These are phyloP conservation scores for Brachyopa scutellaris DNA, from an alignment of 2,888 invertebrate species.

Conservation along the genomic window DNA sequence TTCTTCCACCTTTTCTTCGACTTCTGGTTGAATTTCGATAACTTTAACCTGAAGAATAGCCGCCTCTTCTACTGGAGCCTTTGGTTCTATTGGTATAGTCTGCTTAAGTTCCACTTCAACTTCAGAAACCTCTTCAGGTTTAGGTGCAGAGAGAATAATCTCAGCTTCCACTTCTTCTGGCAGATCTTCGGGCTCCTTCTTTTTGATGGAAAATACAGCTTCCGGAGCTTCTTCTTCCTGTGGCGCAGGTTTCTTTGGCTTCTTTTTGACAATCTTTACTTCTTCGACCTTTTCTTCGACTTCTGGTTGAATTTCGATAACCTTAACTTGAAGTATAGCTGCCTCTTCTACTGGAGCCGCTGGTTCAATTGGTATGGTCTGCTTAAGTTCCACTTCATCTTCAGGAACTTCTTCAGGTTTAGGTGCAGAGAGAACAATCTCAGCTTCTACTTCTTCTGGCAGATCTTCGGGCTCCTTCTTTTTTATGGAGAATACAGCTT, in stretches of 20 bases:
- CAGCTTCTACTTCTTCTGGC: slow-evolving; percentile 71
- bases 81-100: slow-evolving; percentile 31
- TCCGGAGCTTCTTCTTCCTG: slow-evolving; percentile 74
- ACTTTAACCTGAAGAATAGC: slow-evolving; percentile 77
- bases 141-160: slow-evolving; percentile 54
- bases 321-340: slow-evolving; percentile 76
- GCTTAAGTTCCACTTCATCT: slow-evolving; percentile 51
- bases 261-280: slow-evolving; percentile 72
- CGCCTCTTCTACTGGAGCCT: slow-evolving; percentile 47
- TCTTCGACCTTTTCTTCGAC: slow-evolving; percentile 73
- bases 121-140: slow-evolving; percentile 44
- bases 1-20: slow-evolving; percentile 74
- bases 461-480: slow-evolving; percentile 73
- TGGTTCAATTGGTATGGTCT: slow-evolving; percentile 31
- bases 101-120: slow-evolving; percentile 54
- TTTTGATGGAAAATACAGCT: slow-evolving; percentile 75
- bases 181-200: slow-evolving; percentile 72
- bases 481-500: slow-evolving; percentile 75
- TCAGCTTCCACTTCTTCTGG: slow-evolving; percentile 72
- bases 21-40: slow-evolving; percentile 75
- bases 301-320: slow-evolving; percentile 76
- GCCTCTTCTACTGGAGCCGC: slow-evolving; percentile 49
- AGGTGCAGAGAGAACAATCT: slow-evolving; percentile 54
- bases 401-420: slow-evolving; percentile 48
- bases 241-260: slow-evolving; percentile 65